A percentile compares a stretch with the other conserved stretches of the same genome.
Conservation (phyloP, 2,888 invertebrate genomes). For the Metallyticus violacea region DNA sequence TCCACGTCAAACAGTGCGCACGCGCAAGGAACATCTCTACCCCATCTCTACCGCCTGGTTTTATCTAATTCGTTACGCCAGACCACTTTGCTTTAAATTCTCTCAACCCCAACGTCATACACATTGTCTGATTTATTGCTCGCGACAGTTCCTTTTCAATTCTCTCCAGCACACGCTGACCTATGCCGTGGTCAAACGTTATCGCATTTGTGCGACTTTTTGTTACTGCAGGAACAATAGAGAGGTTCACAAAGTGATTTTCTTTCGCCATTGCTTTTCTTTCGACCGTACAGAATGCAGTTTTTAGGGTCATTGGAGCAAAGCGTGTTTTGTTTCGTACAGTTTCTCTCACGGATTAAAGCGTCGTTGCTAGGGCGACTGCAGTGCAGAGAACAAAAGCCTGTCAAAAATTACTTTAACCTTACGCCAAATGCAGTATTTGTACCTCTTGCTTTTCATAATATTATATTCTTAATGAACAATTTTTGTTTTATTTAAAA, state of each 20-base stretch:
- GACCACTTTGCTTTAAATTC: background rate
- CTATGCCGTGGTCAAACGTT: background rate
- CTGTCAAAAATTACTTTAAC: too few species aligned
- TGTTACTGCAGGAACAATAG: too few species aligned
- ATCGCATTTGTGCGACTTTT: background rate
- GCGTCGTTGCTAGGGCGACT: background rate
- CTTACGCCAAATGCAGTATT: too few species aligned
- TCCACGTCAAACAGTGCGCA: too few species aligned
- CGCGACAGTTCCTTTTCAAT: background rate
- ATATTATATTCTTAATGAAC: too few species aligned
- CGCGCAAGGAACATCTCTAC: too few species aligned
- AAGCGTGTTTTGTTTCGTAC: background rate
- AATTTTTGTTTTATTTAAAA: too few species aligned
- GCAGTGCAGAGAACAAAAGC: too few species aligned
- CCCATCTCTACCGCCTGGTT: background rate
- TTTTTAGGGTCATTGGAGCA: background rate
- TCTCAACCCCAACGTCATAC: background rate
- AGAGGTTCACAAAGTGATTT: background rate
- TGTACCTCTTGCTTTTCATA: too few species aligned
- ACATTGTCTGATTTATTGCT: background rate
- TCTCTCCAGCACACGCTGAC: too few species aligned
- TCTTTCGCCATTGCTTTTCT: background rate
- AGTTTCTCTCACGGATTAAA: too few species aligned
- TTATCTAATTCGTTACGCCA: background rate
- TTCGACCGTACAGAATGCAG: background rate